Percentiles rank a stretch among this genome's conserved stretches.
Evolutionary conservation across 2,888 invertebrate genomes (phyloP).

Genomic region (Drosophila tripunctata): DNA sequence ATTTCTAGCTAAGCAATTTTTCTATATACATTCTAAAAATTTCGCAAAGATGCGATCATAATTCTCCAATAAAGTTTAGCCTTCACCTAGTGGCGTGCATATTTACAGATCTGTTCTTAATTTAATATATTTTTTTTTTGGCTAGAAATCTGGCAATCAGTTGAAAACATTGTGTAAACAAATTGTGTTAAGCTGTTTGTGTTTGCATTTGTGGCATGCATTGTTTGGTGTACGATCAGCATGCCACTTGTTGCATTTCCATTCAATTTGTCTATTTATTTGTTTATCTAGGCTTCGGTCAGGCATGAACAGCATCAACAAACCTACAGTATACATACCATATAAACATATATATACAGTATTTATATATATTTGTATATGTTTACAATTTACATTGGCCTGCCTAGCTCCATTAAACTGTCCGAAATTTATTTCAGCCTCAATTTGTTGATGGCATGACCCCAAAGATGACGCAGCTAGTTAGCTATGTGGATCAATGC

Average conservation of each 20-base stretch:
- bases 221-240: conserved; percentile 7
- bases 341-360: not conserved
- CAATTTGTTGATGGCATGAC: conserved; percentile 74
- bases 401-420: conserved; percentile 57
- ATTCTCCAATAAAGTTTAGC: too few relatives aligned
- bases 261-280: conserved; percentile 39
- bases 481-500: conserved; percentile 62
- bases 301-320: conserved; percentile 17
- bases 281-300: conserved; percentile 20
- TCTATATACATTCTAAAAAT: too few relatives aligned
- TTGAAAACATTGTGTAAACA: not conserved
- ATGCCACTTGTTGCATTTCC: conserved; percentile 54
- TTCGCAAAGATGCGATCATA: too few relatives aligned
- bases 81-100: too few relatives aligned
- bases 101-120: not conserved
- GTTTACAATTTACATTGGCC: conserved; percentile 32
- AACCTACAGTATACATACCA: conserved; percentile 3
- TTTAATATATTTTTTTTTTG: conserved; percentile 14
- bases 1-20: too few relatives aligned
- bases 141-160: conserved; percentile 7
- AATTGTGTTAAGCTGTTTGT: conserved; percentile 10
- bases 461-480: conserved; percentile 52
- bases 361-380: not conserved
- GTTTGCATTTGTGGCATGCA: conserved; percentile 2
- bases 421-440: conserved; percentile 69